Conservation (phyloP, 2,113 vertebrate genomes). For the Tetrao urogallus region DNA sequence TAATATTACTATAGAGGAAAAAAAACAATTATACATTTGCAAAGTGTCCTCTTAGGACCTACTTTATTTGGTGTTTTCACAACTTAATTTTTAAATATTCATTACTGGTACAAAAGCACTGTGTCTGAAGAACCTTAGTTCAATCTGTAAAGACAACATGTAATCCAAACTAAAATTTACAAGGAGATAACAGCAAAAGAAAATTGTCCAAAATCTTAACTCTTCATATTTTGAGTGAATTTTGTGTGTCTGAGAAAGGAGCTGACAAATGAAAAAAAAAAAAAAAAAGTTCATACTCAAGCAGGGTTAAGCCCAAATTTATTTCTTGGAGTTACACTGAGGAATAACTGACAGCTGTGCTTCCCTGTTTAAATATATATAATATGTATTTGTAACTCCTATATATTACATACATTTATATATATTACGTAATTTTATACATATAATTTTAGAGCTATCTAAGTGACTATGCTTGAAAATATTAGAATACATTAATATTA, state of each 20-base stretch:
- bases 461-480: not conserved
- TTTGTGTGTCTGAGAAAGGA: not conserved
- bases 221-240: not conserved
- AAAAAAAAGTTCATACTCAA: not conserved
- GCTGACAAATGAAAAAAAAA: not conserved
- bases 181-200: not conserved
- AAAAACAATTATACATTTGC: not conserved
- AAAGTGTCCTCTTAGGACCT: not conserved
- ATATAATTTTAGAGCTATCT: not conserved
- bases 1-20: not conserved
- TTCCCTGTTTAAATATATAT: not conserved
- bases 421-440: too few species aligned
- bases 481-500: not conserved
- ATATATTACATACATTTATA: too few species aligned
- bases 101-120: not conserved
- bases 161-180: not conserved
- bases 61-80: not conserved
- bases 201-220: not conserved
- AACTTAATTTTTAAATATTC: not conserved
- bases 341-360: not conserved
- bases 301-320: not conserved
- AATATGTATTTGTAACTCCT: not conserved
- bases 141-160: not conserved
- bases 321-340: not conserved
- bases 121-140: not conserved